Conservation (phyloP, 2,797 vertebrate genomes). For the Dipus sagitta region DNA sequence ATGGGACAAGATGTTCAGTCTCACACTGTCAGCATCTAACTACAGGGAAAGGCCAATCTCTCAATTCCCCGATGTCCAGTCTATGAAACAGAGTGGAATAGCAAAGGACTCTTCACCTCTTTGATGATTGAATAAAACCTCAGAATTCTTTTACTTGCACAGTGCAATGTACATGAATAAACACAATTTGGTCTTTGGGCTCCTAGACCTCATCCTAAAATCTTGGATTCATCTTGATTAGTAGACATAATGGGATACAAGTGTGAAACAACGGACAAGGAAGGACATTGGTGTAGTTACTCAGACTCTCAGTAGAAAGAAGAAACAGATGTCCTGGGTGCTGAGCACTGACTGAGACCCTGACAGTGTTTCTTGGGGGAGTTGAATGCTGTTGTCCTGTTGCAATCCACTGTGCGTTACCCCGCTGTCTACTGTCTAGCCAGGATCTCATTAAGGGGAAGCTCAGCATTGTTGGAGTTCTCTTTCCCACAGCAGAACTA, state of each 20-base stretch:
- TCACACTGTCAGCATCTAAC: neutral
- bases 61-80: constrained; percentile 5
- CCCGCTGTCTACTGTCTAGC: constrained; percentile 59
- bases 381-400: neutral
- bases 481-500: constrained; percentile 78
- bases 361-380: neutral
- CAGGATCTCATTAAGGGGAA: constrained; percentile 72
- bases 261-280: neutral
- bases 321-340: too few species aligned
- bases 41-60: neutral
- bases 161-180: neutral
- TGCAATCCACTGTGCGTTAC: neutral
- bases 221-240: neutral
- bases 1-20: neutral
- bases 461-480: constrained; percentile 72
- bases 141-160: constrained; percentile 24
- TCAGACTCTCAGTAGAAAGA: neutral
- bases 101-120: neutral
- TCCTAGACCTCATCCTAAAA: neutral
- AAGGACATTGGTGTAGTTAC: neutral
- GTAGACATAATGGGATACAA: neutral
- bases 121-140: constrained; percentile 27
- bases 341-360: neutral
- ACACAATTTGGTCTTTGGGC: neutral
- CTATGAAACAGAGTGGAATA: constrained; percentile 28